Evolutionary conservation across 1,140 invertebrate species (phyloP), one percentile per base, ranked within the genome.

Genomic region (Lordiphosa clarofinis): DNA sequence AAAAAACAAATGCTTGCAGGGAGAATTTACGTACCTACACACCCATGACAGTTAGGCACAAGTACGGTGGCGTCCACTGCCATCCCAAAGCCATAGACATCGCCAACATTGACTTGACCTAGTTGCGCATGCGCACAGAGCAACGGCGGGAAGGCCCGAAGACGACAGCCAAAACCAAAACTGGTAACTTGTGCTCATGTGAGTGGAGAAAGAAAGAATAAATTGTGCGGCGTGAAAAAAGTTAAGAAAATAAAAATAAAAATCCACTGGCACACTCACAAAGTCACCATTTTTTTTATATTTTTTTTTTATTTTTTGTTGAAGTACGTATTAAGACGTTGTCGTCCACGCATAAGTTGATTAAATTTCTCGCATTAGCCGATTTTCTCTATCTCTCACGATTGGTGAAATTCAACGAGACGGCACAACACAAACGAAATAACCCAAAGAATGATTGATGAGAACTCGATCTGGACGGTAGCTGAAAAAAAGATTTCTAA

Each of bases 321-420:
- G 59, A 54, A 57, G 42, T 56, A 52, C 42, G 64, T 49, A 66
- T 78, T 76, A 73, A 76, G 73, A 78, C 68, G 68, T 54, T 40
- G 68, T 38, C 39, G 73, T 46, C 60, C 55, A 74, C 71, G 61
- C 75, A 60, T 70, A 81, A 74, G 66, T 81, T 79, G 71, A 79
- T 79, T 81, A 79, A 78, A 79, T 79, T 79, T 79, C 75, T 79
- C 75, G 75, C 75, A 74, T 74, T 81, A 75, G 48, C 71, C 75
- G 58, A 79, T 79, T 79, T 79, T 81, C 74, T 70, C 71, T 48
- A 64, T 52, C 55, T 28, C 24, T 28, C 24, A 28, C 24, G 24
- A 28, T 28, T 28, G 55, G 74, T 49, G 75, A 79, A 79, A 81
- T 66, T 79, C 54, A 48, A 39, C 37, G 38, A 38, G 15, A 54